Base-by-base conservation (phyloP, 1,140 invertebrate species). In the Euwallacea similis region DNA sequence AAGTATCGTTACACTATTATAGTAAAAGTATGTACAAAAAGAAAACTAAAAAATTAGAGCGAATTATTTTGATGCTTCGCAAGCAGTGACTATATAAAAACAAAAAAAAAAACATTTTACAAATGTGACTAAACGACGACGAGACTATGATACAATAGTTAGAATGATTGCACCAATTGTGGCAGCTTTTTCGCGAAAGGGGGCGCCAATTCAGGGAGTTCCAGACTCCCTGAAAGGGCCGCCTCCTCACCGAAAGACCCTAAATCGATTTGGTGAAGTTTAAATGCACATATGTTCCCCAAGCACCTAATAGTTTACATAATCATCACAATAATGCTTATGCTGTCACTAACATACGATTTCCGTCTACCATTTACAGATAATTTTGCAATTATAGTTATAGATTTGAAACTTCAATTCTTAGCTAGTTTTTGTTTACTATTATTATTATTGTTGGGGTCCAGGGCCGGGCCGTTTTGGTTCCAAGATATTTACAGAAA, bases 281-380 rank as follows among this genome's bases (percentile, higher is more conserved):
- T 72, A 72, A 72, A 74, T 72, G 69, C 66, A 72, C 66, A 74
- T 74, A 68, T 71, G 69, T 68, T 74, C 73, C 76, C 75, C 79
- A 79, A 78, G 76, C 76, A 74, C 69, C 70, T 68, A 72, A 66
- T 54, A 53, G 21, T 66, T 72, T 66, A 73, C 70, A 74, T 65
- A 75, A 76, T 78, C 78, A 80, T 80, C 79, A 80, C 79, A 80
- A 79, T 77, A 74, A 74, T 79, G 79, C 79, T 80, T 79, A 79
- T 79, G 76, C 72, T 73, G 66, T 77, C 77, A 71, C 69, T 74
- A 74, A 76, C 72, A 78, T 78, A 79, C 74, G 74, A 55, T 75
- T 74, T 76, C 67, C 72, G 63, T 74, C 76, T 78, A 78, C 76
- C 76, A 79, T 80, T 78, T 69, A 80, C 77, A 79, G 4, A 79